Base-by-base conservation (phyloP, 2,888 invertebrate species). In the Theretra japonica region DNA sequence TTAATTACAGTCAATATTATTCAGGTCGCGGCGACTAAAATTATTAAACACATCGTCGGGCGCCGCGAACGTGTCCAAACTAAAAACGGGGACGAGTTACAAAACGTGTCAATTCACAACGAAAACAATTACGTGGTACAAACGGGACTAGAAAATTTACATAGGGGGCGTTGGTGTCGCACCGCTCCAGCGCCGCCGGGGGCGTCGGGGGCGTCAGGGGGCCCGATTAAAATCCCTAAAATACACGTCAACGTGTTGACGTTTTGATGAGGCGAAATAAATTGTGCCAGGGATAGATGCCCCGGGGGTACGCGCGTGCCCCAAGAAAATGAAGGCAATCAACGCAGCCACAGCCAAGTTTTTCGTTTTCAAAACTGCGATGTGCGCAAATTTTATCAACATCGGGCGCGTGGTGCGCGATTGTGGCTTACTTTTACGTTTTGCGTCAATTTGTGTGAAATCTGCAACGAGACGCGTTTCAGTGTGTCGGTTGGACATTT, bases 171-270 rank as follows among this genome's bases (percentile, higher is more conserved):
- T 30, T 41, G 33, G 65, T 30, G 56, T 33, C 56, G 79, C 73
- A 71, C 74, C 56, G 72, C 72, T 57, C 60, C 70, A 48, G 56
- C 33, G 33, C 30, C 30, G 33, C 70, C 65, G 33, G 70, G 33
- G 58, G 48, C 76, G 79, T 82, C 78, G 69, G 77, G 77, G 80
- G 82, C 79, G 79, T 82, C 78, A 70, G 77, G 77, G 80, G 82
- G 78, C 80, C 83, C 91, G 90, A 92, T 92, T 92, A 93, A 92
- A 93, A 90, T 88, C 90, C 90, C 91, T 88, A 91, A 92, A 93
- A 93, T 92, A 91, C 89, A 90, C 91, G 91, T 91, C 93, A 91
- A 86, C 90, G 92, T 92, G 93, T 93, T 94, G 94, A 93, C 94
- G 89, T 93, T 92, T 91, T 92, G 92, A 93, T 91, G 93, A 93